These are phyloP conservation scores for Nycticryphes semicollaris DNA, from an alignment of 2,113 vertebrate species.

Conservation along the genomic window DNA sequence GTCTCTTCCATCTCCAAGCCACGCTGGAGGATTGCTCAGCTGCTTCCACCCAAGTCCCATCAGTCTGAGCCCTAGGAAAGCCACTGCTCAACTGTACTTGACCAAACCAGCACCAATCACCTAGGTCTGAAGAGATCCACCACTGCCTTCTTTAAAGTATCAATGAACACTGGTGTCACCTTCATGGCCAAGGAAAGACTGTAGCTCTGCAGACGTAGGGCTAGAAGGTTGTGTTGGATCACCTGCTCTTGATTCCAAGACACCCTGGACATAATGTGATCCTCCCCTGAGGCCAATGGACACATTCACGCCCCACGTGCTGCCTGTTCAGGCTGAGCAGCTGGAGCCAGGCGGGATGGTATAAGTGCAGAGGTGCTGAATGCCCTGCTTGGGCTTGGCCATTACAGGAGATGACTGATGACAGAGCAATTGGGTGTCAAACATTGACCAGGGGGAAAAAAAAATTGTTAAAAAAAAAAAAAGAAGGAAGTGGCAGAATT, in stretches of 20 bases:
- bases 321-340: neutral
- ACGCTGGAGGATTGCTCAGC: neutral
- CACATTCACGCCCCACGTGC: rapidly evolving
- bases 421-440: neutral
- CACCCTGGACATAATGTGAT: neutral
- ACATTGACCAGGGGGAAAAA: neutral
- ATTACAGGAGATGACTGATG: neutral
- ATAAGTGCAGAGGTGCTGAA: no score
- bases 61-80: neutral
- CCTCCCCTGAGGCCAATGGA: neutral
- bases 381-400: neutral
- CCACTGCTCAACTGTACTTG: neutral
- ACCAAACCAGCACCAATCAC: neutral
- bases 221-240: neutral
- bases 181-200: neutral
- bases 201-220: neutral
- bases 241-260: neutral
- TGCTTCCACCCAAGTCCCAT: neutral
- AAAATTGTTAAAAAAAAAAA: neutral
- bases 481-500: neutral
- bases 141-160: neutral
- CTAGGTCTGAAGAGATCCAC: neutral
- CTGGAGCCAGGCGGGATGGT: neutral
- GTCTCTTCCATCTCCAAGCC: neutral
- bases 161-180: neutral